These are phyloP conservation scores for Ochotona curzoniae DNA, from an alignment of 2,113 vertebrate genomes.

Conservation along the genomic window DNA sequence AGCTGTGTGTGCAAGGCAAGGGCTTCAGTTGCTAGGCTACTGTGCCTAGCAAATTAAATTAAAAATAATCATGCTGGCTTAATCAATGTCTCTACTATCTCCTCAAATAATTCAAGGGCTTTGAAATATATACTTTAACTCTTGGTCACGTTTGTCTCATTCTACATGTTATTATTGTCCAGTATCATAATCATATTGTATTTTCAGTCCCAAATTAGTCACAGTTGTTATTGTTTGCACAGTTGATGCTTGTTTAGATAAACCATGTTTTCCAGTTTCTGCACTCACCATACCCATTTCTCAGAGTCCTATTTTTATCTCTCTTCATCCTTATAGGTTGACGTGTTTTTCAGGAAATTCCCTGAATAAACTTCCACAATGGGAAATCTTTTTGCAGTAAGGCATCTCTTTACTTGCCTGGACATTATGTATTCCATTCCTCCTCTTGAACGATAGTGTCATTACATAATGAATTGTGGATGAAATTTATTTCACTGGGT, in stretches of 20 bases:
- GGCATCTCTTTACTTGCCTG: background rate
- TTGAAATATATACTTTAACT: background rate
- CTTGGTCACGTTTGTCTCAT: background rate
- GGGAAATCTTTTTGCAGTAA: background rate
- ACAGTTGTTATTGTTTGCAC: background rate
- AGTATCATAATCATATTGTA: background rate
- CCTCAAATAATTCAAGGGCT: background rate
- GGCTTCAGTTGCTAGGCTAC: too few species aligned
- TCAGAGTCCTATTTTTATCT: constrained; percentile 2
- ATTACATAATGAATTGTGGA: background rate
- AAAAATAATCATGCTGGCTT: background rate
- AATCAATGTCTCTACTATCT: background rate
- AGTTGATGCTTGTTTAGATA: background rate
- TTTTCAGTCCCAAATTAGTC: background rate
- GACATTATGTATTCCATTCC: background rate
- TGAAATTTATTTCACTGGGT: background rate
- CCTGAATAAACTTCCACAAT: background rate
- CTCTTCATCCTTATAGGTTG: background rate
- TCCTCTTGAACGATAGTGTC: background rate
- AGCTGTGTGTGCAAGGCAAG: too few species aligned
- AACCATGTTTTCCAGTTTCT: background rate
- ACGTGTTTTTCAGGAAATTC: constrained; percentile 47
- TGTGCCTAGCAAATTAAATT: background rate
- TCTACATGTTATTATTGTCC: background rate
- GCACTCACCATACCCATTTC: background rate